phyloP scores from a whole-genome alignment of 2,797 vertebrate genomes.

The Molossus molossus region DNA sequence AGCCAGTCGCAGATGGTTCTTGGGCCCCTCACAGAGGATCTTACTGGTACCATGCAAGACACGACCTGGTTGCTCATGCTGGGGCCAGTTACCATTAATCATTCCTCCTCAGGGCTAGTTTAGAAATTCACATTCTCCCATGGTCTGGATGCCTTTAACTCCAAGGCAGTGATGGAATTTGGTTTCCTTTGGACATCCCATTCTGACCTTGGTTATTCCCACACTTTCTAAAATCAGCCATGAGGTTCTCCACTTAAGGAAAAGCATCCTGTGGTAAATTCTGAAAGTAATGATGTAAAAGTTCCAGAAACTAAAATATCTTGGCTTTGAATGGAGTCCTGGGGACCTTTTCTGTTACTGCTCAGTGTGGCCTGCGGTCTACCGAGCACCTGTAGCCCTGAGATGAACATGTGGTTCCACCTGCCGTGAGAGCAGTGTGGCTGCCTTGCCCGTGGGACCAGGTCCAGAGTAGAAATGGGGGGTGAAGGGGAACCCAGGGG shows the following conservation, averaged over 20 bases:
- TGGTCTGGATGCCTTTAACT: not conserved
- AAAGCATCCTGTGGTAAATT: conserved; percentile 31
- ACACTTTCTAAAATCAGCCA: conserved; percentile 46
- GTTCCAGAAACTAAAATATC: conserved; percentile 5
- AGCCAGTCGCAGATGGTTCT: not conserved
- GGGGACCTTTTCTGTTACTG: not conserved
- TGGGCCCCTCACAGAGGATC: not conserved
- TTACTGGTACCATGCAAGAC: not conserved
- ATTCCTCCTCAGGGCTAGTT: not conserved
- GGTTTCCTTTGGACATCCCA: not conserved
- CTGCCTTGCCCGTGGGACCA: not conserved
- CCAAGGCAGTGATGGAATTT: not conserved
- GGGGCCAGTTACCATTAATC: not conserved
- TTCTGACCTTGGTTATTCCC: conserved; percentile 21
- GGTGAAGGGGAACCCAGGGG: not conserved
- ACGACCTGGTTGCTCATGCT: too few species aligned
- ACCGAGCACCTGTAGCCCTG: too few species aligned
- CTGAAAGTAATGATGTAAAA: not conserved
- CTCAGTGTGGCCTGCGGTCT: not conserved
- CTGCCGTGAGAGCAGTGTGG: not conserved
- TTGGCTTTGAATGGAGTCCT: not conserved
- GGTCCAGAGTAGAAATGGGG: not conserved
- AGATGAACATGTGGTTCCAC: not conserved
- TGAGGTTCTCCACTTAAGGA: not conserved
- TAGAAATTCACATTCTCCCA: not conserved